Evolutionary conservation across 2,113 vertebrate species (phyloP).

Genomic region (Trichomycterus rosablanca): DNA sequence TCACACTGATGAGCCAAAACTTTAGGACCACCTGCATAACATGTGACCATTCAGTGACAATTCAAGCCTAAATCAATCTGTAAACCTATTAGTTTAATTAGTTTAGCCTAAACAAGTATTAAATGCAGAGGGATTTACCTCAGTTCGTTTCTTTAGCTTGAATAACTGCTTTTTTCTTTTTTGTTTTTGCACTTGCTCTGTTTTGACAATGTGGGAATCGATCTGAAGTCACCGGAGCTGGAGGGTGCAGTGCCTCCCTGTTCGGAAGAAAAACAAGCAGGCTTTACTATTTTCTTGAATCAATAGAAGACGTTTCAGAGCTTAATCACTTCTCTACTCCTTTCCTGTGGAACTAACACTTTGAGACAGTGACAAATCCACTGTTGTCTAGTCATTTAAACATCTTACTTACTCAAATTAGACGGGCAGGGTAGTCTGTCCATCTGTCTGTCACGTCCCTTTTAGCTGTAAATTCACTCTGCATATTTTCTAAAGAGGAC

Average conservation of each 20-base stretch:
- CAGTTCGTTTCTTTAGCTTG: neutral
- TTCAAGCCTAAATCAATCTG: no score
- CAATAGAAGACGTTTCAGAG: conserved; percentile 31
- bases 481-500: neutral
- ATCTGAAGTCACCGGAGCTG: conserved; percentile 14
- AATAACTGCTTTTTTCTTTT: conserved; percentile 6
- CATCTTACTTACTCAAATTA: neutral
- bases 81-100: no score
- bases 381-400: neutral
- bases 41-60: no score
- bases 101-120: neutral
- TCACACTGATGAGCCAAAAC: no score
- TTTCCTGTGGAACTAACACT: conserved; percentile 3
- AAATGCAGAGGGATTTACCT: no score
- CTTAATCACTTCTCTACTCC: conserved; percentile 7
- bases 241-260: conserved; percentile 12
- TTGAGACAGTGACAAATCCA: neutral
- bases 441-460: neutral
- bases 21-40: no score
- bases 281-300: conserved; percentile 30
- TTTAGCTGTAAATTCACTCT: neutral
- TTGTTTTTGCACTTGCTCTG: conserved; percentile 13
- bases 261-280: conserved; percentile 31
- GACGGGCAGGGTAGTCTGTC: neutral
- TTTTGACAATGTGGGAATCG: conserved; percentile 39